Conservation (phyloP, 2,113 vertebrate genomes). For the Gadus macrocephalus region DNA sequence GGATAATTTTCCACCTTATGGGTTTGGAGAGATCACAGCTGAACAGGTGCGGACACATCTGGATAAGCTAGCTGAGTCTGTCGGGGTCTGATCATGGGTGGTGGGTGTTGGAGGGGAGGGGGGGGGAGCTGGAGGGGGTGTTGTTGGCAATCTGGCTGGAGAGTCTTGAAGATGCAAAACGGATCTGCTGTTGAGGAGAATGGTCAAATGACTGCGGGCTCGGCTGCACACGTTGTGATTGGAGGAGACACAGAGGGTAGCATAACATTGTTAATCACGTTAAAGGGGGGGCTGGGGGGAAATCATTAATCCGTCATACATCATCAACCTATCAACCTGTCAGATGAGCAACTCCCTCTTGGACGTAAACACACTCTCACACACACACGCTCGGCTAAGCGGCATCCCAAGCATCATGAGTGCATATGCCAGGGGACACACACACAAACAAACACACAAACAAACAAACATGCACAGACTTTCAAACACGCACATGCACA, state of each 20-base stretch:
- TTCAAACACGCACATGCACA: no score
- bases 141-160: constrained; percentile 26
- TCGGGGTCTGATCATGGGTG: constrained; percentile 33
- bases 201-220: constrained; percentile 9
- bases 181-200: constrained; percentile 31
- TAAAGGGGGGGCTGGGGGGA: neutral
- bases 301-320: no score
- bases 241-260: constrained; percentile 28
- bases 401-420: no score
- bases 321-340: no score
- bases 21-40: neutral
- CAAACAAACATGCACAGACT: neutral
- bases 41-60: constrained; percentile 44
- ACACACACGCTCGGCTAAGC: no score
- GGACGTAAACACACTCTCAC: neutral
- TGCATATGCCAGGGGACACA: no score
- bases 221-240: constrained; percentile 24
- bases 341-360: no score
- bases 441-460: no score
- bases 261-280: constrained; percentile 2
- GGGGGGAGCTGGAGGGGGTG: constrained; percentile 24
- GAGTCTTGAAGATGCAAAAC: neutral
- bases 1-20: constrained; percentile 10
- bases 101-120: constrained; percentile 14
- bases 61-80: constrained; percentile 31